phyloP scores from a whole-genome alignment of 2,797 vertebrate genomes.

The Siniperca undulata region DNA sequence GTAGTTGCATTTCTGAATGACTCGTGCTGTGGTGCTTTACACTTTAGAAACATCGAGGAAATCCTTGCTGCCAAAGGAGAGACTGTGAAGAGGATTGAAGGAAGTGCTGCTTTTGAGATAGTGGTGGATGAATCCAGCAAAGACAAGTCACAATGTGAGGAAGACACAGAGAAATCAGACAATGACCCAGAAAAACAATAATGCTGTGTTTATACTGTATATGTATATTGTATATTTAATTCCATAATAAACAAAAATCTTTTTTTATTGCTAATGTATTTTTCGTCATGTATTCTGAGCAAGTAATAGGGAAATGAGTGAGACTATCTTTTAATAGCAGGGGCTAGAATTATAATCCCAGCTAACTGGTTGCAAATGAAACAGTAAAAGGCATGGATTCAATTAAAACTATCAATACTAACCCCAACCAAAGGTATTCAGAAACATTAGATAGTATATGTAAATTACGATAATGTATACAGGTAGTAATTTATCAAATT shows the following conservation, averaged over 20 bases:
- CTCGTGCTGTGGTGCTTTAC: not conserved
- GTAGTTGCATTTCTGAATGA: constrained; percentile 1
- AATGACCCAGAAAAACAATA: constrained; percentile 61
- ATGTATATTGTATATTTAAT: constrained; percentile 25
- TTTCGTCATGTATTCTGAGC: not conserved
- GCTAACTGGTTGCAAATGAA: not conserved
- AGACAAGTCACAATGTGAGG: constrained; percentile 33
- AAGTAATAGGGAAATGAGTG: not conserved
- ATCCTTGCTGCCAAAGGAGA: constrained; percentile 96
- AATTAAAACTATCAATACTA: not conserved
- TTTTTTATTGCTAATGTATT: not conserved
- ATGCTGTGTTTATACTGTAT: constrained; percentile 24
- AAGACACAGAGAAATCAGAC: constrained; percentile 55
- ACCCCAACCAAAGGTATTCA: not conserved
- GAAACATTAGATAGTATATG: not conserved
- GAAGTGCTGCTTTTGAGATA: constrained; percentile 87
- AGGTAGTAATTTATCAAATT: not conserved
- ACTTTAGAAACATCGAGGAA: constrained; percentile 94
- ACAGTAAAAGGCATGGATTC: not conserved
- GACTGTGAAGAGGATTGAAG: constrained; percentile 85
- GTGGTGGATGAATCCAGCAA: constrained; percentile 77
- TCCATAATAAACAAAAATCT: constrained; percentile 45
- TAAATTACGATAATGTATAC: not conserved
- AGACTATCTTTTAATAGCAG: not conserved
- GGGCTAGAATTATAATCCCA: not conserved